A percentile compares a stretch with the other conserved stretches of the same genome.
These are phyloP conservation scores for Microtus oregoni DNA, from an alignment of 2,113 vertebrate species.

Conservation along the genomic window DNA sequence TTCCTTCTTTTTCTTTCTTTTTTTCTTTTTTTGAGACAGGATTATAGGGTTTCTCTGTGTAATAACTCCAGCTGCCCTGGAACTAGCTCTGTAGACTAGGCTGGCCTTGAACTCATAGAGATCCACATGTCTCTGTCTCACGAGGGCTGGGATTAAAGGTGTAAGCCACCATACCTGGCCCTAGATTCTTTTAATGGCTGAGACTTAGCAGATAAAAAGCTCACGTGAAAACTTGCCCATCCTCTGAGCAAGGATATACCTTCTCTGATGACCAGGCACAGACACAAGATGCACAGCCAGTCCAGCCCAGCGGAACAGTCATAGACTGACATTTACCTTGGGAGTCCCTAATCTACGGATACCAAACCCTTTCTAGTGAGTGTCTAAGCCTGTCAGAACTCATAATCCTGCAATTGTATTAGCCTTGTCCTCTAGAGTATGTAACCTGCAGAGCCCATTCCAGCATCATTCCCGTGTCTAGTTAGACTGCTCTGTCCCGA, in stretches of 20 bases:
- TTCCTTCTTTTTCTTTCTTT: no score
- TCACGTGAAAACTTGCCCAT: background rate
- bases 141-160: background rate
- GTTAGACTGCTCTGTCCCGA: background rate
- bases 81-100: background rate
- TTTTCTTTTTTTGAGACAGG: background rate
- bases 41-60: background rate
- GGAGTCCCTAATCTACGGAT: background rate
- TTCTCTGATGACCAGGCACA: background rate
- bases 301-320: background rate
- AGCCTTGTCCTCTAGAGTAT: background rate
- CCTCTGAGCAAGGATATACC: background rate
- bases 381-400: background rate
- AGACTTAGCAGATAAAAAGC: background rate
- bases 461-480: background rate
- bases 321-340: background rate
- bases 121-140: background rate
- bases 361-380: background rate
- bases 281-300: background rate
- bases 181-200: background rate
- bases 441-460: background rate
- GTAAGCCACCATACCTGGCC: background rate
- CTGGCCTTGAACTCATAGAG: background rate
- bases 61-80: background rate
- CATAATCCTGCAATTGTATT: background rate